Percentiles rank a stretch among this genome's conserved stretches.
phyloP scores from a whole-genome alignment of 2,797 vertebrate species.

The Bradypodion pumilum region DNA sequence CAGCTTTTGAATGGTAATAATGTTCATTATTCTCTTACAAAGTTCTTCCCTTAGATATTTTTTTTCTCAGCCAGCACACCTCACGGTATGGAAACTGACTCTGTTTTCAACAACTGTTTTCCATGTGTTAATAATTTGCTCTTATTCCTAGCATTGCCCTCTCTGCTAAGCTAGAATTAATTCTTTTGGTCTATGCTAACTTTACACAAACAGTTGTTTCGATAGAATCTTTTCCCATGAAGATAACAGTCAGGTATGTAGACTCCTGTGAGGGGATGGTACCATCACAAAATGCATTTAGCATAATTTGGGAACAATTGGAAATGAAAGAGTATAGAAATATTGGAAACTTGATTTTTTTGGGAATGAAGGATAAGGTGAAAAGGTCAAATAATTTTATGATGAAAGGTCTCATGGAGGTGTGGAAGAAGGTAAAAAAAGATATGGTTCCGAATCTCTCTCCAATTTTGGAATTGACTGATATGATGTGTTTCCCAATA shows the following conservation, averaged over 20 bases:
- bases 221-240: conserved; percentile 4
- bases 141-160: conserved; percentile 9
- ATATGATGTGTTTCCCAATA: no score
- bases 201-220: conserved; percentile 9
- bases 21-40: conserved; percentile 8
- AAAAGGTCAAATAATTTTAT: no score
- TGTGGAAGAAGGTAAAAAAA: no score
- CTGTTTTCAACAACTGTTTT: conserved; percentile 16
- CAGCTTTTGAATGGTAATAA: background rate
- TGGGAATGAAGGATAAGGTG: no score
- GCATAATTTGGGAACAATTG: no score
- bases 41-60: background rate
- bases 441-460: no score
- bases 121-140: conserved; percentile 22
- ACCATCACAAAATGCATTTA: background rate
- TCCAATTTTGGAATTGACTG: no score
- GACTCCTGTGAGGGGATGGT: background rate
- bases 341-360: no score
- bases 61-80: background rate
- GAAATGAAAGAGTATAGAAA: no score
- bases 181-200: background rate
- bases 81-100: conserved; percentile 14
- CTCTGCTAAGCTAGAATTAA: conserved; percentile 14
- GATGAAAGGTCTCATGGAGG: no score
- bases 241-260: background rate